A percentile compares a stretch with the other conserved stretches of the same genome.
These are phyloP conservation scores for Atta cephalotes DNA, from an alignment of 1,140 invertebrate genomes.

Conservation along the genomic window DNA sequence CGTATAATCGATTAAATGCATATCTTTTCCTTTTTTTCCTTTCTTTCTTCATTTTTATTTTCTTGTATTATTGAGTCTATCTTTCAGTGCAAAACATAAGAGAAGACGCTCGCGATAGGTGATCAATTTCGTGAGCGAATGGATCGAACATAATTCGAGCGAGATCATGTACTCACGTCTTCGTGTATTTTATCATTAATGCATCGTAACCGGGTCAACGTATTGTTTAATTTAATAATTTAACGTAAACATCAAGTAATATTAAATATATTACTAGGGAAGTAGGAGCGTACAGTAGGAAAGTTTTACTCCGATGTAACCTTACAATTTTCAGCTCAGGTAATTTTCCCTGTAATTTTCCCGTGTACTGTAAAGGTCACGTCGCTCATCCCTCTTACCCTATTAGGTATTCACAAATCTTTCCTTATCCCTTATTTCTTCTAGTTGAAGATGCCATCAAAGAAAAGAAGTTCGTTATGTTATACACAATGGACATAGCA, in stretches of 20 bases:
- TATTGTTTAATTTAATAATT: constrained; percentile 77
- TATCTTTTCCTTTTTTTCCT: neutral
- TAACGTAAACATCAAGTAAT: constrained; percentile 76
- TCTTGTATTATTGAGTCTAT: neutral
- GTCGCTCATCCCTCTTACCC: neutral
- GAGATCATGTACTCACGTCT: neutral
- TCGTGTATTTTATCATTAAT: constrained; percentile 45
- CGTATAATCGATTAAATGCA: neutral
- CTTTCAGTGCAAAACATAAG: neutral
- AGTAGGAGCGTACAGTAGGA: constrained; percentile 66
- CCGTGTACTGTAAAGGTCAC: constrained; percentile 28
- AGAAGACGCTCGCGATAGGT: neutral
- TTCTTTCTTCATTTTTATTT: neutral
- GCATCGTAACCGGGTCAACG: constrained; percentile 49
- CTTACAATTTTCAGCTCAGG: constrained; percentile 73
- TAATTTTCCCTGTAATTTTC: constrained; percentile 67
- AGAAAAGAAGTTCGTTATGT: constrained; percentile 28
- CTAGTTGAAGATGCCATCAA: neutral
- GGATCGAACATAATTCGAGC: constrained; percentile 50
- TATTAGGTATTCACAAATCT: constrained; percentile 1
- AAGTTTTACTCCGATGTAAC: constrained; percentile 71
- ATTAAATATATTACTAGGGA: constrained; percentile 75
- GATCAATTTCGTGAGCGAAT: constrained; percentile 1
- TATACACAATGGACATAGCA: neutral
- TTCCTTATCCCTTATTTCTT: neutral